Percentiles rank a stretch among this genome's conserved stretches.
Evolutionary conservation across 1,140 invertebrate species (phyloP).

Genomic region (Drosophila saltans): DNA sequence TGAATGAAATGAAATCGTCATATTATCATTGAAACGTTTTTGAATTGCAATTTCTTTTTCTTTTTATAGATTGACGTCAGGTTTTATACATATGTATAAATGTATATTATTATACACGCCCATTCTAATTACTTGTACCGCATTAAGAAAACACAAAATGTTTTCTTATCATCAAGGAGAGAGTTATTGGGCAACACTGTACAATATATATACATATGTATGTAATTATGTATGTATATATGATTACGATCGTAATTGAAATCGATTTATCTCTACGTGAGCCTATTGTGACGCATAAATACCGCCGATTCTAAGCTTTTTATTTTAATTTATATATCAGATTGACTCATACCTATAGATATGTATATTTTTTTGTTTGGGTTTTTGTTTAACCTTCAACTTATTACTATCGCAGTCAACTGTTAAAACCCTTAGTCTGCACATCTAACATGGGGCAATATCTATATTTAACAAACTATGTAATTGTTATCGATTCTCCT

Average conservation of each 20-base stretch:
- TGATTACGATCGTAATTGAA: neutral
- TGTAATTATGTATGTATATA: too few relatives aligned
- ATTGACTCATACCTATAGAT: neutral
- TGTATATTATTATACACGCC: neutral
- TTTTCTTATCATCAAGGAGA: neutral
- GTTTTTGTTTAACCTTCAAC: conserved; percentile 4
- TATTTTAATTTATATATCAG: neutral
- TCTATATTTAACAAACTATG: conserved; percentile 31
- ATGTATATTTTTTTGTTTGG: neutral
- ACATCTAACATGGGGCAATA: neutral
- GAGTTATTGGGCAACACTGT: neutral
- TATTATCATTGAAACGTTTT: too few relatives aligned
- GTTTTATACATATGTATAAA: too few relatives aligned
- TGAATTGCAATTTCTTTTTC: too few relatives aligned
- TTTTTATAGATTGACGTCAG: too few relatives aligned
- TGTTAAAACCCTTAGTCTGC: conserved; percentile 14
- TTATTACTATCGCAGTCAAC: conserved; percentile 10
- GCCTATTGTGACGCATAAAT: neutral
- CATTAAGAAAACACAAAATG: neutral
- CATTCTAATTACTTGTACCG: neutral
- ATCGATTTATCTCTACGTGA: conserved; percentile 2
- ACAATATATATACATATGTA: too few relatives aligned
- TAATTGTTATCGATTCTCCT: conserved; percentile 25
- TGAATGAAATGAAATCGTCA: too few relatives aligned
- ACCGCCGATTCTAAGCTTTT: neutral